Percentiles rank a stretch among this genome's conserved stretches.
Conservation (phyloP, 2,113 vertebrate species). For the Dipodomys ordii region DNA sequence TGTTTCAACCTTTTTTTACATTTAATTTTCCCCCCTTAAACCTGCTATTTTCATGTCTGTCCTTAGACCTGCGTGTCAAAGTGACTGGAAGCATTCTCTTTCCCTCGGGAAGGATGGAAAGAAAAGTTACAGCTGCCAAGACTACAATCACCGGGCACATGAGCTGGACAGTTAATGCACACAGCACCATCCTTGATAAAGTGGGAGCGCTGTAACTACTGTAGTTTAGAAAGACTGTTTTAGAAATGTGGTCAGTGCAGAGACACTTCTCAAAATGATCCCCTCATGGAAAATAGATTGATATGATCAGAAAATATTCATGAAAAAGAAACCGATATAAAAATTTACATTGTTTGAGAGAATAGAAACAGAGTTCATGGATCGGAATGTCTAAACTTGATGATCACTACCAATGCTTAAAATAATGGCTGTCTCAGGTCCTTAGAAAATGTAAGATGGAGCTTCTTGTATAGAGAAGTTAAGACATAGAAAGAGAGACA, state of each 20-base stretch:
- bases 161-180: conserved; percentile 80
- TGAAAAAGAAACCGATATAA: conserved; percentile 78
- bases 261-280: conserved; percentile 82
- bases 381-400: conserved; percentile 30
- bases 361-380: conserved; percentile 58
- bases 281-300: conserved; percentile 75
- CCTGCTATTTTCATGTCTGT: too few relatives aligned
- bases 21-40: background rate
- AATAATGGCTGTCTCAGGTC: conserved; percentile 78
- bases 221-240: conserved; percentile 78
- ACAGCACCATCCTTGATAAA: conserved; percentile 85
- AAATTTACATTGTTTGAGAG: conserved; percentile 62
- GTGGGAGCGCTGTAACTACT: conserved; percentile 73
- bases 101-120: conserved; percentile 82
- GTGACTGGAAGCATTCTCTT: conserved; percentile 58
- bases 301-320: conserved; percentile 79
- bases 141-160: conserved; percentile 68
- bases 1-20: conserved; percentile 23
- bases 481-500: conserved; percentile 83
- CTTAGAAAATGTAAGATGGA: conserved; percentile 80
- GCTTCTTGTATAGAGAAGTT: conserved; percentile 77
- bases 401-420: conserved; percentile 49
- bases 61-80: conserved; percentile 53
- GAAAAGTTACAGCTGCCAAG: conserved; percentile 85
- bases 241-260: conserved; percentile 78